Base-by-base conservation (phyloP, 2,113 vertebrate species). In the Arenaria interpres region DNA sequence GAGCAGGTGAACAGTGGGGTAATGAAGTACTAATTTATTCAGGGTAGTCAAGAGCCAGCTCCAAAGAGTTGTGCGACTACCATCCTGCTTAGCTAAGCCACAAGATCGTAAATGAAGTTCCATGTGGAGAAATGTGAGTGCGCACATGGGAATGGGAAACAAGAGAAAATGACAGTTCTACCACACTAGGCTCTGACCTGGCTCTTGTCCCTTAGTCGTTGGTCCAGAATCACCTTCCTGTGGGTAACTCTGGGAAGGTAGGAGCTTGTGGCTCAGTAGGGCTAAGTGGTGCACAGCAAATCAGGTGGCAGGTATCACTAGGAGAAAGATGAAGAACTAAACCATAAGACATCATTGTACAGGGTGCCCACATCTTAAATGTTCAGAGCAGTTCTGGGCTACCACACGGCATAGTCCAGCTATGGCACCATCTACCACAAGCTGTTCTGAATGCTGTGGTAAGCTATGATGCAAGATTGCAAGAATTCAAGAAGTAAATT, bases 281-380 rank as follows among this genome's bases (percentile, higher is more conserved):
- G 32, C 43, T 37, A 8, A 50, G 64, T 5, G 64, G 30, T 50
- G 27, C 37, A 9, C 33, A 35, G 51, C 37, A 68, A 54, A 75
- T 51, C 2, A 2, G 71, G 14, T 28, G 69, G 12, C 24, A 33
- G 20, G 7, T 50, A 45, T 54, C 35, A 2, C 33, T 6, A 63
- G 19, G 41, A 11, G 19, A 43, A 78, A 4, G 57, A 37, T 3
- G 6, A 63, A 80, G 76, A 66, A n/a, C 39, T 39, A 27, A 22
- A 37, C 63, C 3, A 0, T 33, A 30, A 25, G 50, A 7, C 6
- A 7, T 23, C 0, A 0, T 39, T 83, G 33, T 69, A 4, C 48
- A 66, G 20, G 17, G 32, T 85, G n/a, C 46, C 46, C 71, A 1
- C 8, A 10, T 48, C 41, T 54, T 3, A 1, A 5, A 1, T 35